Evolutionary conservation across 2,797 vertebrate genomes (phyloP), one percentile per base, ranked within the genome.

Genomic region (Calcarius lapponicus): DNA sequence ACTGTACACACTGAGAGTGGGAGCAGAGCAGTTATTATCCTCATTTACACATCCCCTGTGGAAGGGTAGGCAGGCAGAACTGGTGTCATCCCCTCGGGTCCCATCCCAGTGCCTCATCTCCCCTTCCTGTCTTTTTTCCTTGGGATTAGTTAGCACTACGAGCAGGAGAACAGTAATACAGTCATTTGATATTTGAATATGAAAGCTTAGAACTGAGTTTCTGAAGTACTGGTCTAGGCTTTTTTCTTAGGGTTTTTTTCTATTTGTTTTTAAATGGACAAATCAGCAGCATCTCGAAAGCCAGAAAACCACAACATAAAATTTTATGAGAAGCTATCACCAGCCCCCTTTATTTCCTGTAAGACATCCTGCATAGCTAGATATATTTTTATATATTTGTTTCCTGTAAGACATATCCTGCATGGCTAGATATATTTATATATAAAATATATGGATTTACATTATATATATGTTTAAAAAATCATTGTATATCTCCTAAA

Each of bases 301-400:
- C 13, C 42, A 90, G 79, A 91, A 93, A 92, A 65, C 61, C 82
- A 86, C 69, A 86, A 62, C 13, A 22, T 90, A 79, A 95, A 83
- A 22, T 62, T 83, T 88, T 62, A 79, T 75, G 73, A 1, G 9
- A 78, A 15, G 34, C 32, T 90, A 48, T 88, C 86, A 62, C 48
- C 54, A 72, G 14, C 7, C n/a, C 26, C 17, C 60, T 81, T 93
- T 81, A 53, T 38, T 92, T 92, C 90, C 74, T 66, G 45, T 43
- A 80, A 73, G 34, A 25, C 7, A 11, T 6, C 53, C 66, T 21
- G 10, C 58, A 29, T 4, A 78, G 51, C 47, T 65, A 51, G 29
- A 78, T 48, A 18, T 34, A 43, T 43, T 62, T 42, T 22, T 43
- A 43, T 62, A 11, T 62, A 32, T 81, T 90, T 81, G 51, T 36